Evolutionary conservation across 2,797 vertebrate species (phyloP), one percentile per base, ranked within the genome.

Genomic region (Eulemur rubriventer): DNA sequence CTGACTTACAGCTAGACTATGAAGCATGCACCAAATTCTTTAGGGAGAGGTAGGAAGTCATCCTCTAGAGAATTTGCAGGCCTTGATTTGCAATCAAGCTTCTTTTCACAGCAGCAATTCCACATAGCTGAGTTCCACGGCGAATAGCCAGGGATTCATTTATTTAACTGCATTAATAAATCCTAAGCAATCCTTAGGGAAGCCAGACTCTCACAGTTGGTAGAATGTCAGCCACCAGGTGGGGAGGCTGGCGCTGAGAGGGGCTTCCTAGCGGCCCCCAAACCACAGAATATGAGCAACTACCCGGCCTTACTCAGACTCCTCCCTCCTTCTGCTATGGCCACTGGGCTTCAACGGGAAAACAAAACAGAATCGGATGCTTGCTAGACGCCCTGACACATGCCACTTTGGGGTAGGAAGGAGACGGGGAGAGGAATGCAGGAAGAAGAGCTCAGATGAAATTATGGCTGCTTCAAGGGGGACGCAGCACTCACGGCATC

Each of bases 101-200:
- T 87, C 63, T 87, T 95, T 80, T 96, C 91, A 63, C 28, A 69
- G 63, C 52, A 76, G 65, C 30, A 30, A 50, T 94, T 89, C 65
- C 63, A 35, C 28, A 20, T 33, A 75, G 72, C 20, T 22, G 30
- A 61, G 28, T 61, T 95, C 28, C 7, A 8, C 3, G 38, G 72
- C 67, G 38, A 89, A 43, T 12, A 70, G 80, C 48, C 52, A 87
- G 70, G 41, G 79, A 89, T 95, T 93, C 69, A 33, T 95, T 94
- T 67, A 78, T 35, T 91, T 89, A 81, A 70, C 81, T 65, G 55
- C 48, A 48, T 84, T 89, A 70, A 70, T 93, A 95, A 96, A 83
- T 83, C 73, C 80, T 70, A n/a, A 92, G 86, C 67, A 85, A 86
- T 91, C 89, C 80, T 89, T 85, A 55, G 72, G 79, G 75, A 95